A percentile compares a stretch with the other conserved stretches of the same genome.
Evolutionary conservation across 2,113 vertebrate species (phyloP).

Genomic region (Phyllostomus discolor): DNA sequence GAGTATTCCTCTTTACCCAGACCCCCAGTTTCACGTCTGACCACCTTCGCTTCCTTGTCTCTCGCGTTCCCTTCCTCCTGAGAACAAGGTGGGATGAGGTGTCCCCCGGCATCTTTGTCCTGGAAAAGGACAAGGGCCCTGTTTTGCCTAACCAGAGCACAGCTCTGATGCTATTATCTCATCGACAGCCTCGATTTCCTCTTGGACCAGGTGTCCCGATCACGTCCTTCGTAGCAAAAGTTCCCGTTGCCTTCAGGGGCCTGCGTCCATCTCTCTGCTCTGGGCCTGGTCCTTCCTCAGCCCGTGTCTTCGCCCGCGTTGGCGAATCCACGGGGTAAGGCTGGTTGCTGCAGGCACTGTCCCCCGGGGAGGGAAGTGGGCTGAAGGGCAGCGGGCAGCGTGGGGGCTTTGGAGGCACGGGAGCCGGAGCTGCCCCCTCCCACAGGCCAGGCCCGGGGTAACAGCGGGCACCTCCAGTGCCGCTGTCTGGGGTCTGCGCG

Average conservation of each 20-base stretch:
- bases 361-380: not conserved
- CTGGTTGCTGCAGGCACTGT: not conserved
- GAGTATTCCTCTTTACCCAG: not conserved
- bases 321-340: not conserved
- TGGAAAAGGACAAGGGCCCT: not conserved
- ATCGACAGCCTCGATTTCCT: not conserved
- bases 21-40: not conserved
- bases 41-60: not conserved
- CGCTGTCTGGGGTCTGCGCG: not conserved
- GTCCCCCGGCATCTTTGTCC: not conserved
- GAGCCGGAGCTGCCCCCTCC: not conserved
- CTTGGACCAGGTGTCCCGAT: not conserved
- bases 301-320: not conserved
- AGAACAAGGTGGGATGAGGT: not conserved
- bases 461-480: not conserved
- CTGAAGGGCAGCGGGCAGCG: not conserved
- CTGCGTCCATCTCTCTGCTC: not conserved
- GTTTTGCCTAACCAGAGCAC: not conserved
- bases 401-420: not conserved
- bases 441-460: not conserved
- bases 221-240: not conserved
- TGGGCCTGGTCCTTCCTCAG: no score
- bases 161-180: not conserved
- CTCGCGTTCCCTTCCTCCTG: not conserved
- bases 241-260: not conserved